These are phyloP conservation scores for Eretmocerus hayati DNA, from an alignment of 2,888 invertebrate genomes.

Conservation along the genomic window DNA sequence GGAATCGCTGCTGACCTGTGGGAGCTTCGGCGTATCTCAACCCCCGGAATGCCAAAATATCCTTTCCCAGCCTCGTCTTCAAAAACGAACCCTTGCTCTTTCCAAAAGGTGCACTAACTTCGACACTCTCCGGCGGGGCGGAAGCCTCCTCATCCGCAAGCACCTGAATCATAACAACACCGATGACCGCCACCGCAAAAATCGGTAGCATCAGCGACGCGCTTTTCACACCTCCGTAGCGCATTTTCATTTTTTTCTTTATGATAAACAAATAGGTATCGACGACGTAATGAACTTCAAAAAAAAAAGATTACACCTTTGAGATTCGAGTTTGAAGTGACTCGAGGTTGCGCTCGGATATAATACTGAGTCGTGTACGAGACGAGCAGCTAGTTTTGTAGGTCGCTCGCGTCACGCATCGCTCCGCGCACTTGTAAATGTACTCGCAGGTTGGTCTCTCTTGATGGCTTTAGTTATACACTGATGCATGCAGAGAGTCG, in stretches of 20 bases:
- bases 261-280: no score
- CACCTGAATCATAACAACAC: not conserved
- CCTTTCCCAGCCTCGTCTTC: constrained; percentile 26
- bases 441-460: no score
- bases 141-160: not conserved
- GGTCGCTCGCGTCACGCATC: no score
- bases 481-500: no score
- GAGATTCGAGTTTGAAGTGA: not conserved
- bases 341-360: constrained; percentile 4
- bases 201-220: not conserved
- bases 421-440: no score
- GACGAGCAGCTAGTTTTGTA: constrained; percentile 13
- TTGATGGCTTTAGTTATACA: no score
- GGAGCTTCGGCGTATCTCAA: constrained; percentile 29
- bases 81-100: constrained; percentile 14
- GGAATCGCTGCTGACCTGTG: constrained; percentile 14
- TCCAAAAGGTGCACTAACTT: constrained; percentile 7
- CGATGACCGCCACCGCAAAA: not conserved
- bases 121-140: not conserved
- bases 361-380: constrained; percentile 14
- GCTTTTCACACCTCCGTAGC: not conserved
- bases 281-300: no score
- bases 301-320: no score
- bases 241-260: not conserved
- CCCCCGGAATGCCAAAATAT: constrained; percentile 30